A percentile compares a stretch with the other conserved stretches of the same genome.
phyloP scores from a whole-genome alignment of 2,797 vertebrate species.

The Vespertilio murinus region DNA sequence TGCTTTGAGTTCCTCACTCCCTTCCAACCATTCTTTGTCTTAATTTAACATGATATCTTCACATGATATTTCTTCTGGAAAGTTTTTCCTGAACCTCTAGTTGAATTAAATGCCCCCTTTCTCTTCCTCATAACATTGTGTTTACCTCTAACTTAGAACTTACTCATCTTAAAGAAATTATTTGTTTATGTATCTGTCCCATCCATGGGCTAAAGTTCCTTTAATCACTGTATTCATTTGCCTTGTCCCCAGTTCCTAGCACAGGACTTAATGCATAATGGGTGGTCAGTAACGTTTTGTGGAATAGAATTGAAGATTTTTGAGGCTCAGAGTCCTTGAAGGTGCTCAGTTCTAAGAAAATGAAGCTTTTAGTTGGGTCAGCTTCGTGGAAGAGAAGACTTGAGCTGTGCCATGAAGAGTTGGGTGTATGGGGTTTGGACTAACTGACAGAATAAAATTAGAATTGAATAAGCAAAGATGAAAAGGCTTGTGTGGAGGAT shows the following conservation, averaged over 20 bases:
- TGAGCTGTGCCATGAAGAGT: neutral
- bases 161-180: neutral
- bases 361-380: neutral
- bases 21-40: neutral
- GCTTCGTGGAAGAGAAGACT: constrained; percentile 46
- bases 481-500: neutral
- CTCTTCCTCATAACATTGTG: neutral
- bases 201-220: neutral
- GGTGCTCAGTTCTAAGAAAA: constrained; percentile 46
- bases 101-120: neutral
- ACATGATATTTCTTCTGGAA: neutral
- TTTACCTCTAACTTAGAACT: neutral
- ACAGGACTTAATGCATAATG: neutral
- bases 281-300: neutral
- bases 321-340: neutral
- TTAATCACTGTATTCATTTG: neutral
- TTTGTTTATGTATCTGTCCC: neutral
- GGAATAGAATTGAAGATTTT: neutral
- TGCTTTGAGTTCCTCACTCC: neutral
- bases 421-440: neutral
- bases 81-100: neutral
- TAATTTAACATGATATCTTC: neutral
- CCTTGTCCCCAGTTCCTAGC: neutral
- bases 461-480: neutral
- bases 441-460: neutral